Conservation (phyloP, 2,888 invertebrate genomes). For the Lutraria lutraria region DNA sequence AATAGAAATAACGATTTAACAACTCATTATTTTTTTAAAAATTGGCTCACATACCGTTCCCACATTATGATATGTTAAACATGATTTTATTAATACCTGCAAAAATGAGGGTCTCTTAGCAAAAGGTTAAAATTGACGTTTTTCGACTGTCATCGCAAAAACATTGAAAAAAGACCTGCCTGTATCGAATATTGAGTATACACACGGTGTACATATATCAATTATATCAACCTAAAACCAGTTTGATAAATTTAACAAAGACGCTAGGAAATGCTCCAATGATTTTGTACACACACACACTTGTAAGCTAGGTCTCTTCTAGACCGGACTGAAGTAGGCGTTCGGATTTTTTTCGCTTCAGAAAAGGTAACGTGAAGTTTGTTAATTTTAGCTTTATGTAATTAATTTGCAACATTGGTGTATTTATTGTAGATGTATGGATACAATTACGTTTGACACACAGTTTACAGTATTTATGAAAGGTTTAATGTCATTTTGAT, state of each 20-base stretch:
- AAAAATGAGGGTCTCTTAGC: no score
- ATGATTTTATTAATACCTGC: no score
- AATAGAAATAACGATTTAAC: no score
- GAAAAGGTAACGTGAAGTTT: neutral
- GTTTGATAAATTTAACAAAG: constrained; percentile 19
- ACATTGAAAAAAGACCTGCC: neutral
- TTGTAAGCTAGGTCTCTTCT: neutral
- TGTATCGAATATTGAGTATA: neutral
- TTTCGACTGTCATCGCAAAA: neutral
- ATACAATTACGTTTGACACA: no score
- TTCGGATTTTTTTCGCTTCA: neutral
- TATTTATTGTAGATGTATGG: no score
- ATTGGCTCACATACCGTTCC: no score
- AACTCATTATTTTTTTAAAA: no score
- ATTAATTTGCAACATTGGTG: no score
- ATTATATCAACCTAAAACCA: constrained; percentile 10
- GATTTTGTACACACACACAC: constrained; percentile 9
- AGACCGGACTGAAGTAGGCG: neutral
- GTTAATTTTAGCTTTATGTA: neutral
- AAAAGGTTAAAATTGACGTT: no score
- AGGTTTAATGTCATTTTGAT: no score
- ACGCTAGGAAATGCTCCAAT: constrained; percentile 2
- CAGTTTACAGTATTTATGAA: no score
- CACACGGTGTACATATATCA: neutral
- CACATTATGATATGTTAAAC: no score